Base-by-base conservation (phyloP, 2,113 vertebrate species). In the Ramphastos sulfuratus region DNA sequence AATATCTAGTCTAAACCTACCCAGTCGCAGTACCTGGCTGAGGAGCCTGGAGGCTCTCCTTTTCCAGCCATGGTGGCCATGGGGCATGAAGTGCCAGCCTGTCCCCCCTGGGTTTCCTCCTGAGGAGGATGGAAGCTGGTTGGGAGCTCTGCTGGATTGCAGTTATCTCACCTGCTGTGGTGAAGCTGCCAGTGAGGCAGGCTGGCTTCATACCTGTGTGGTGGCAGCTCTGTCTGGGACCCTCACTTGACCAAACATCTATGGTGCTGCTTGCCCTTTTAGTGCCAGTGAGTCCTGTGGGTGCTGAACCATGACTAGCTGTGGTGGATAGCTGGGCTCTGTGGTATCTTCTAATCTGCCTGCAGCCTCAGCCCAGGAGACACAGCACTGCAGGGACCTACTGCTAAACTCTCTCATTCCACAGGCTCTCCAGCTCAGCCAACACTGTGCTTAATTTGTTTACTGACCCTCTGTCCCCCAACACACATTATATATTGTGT, bases 271-370 rank as follows among this genome's bases (percentile, higher is more conserved):
- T n/a, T 2, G 0, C 3, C 42, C 61, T 58, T 17, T 18, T 0
- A 6, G 25, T 15, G 30, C 21, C 1, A 0, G n/a, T 3, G 31
- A 4, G 48, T 8, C 39, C 17, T 0, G 1, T 0, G 1, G 25
- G 61, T 15, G 27, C 7, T 1, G 17, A 35, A 35, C 52, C 21
- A 2, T 39, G 23, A 39, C 19, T 33, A 7, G 52, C 52, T 1
- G 0, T 1, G 25, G 20, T 4, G 28, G 42, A 15, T 31, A 15
- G 65, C 31, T 1, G 0, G 27, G 28, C 25, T 63, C 63, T 10
- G 48, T 0, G 0, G 1, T 5, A 28, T 30, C 63, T 61, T 56
- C 65, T 18, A 20, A 4, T 10, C 15, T 1, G 0, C 50, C 54
- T 5, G 56, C 74, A 19, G 90, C 59, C 11, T 3, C 0, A 2